Conservation (phyloP, 2,113 vertebrate genomes). For the Megaceryle maxima region DNA sequence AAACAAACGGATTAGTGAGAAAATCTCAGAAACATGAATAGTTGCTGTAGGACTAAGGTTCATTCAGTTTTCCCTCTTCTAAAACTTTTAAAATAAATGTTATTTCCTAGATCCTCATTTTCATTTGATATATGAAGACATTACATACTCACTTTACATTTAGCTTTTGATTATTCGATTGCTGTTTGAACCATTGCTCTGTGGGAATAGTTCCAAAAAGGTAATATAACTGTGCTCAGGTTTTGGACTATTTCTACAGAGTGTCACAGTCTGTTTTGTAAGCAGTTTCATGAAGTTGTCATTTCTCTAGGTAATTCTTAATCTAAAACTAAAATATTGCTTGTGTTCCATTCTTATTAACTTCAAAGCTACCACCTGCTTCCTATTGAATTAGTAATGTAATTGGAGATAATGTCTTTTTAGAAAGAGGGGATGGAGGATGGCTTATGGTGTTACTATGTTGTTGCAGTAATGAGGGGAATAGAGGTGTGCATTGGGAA, state of each 20-base stretch:
- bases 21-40: background rate
- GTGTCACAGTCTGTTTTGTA: background rate
- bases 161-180: background rate
- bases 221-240: background rate
- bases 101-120: background rate
- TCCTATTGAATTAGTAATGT: slow-evolving; percentile 29
- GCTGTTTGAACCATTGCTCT: background rate
- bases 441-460: background rate
- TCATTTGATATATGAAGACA: background rate
- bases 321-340: slow-evolving; percentile 35
- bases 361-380: slow-evolving; percentile 3
- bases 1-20: background rate
- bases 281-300: background rate
- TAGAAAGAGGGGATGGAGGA: background rate
- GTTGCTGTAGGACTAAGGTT: background rate
- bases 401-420: slow-evolving; percentile 25
- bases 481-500: background rate
- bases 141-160: background rate
- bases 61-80: background rate
- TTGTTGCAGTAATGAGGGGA: background rate
- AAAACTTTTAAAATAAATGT: background rate
- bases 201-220: background rate
- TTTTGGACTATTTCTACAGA: background rate
- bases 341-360: slow-evolving; percentile 24
- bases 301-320: slow-evolving; percentile 10